Base-by-base conservation (phyloP, 2,888 invertebrate genomes). In the Abscondita cerata region DNA sequence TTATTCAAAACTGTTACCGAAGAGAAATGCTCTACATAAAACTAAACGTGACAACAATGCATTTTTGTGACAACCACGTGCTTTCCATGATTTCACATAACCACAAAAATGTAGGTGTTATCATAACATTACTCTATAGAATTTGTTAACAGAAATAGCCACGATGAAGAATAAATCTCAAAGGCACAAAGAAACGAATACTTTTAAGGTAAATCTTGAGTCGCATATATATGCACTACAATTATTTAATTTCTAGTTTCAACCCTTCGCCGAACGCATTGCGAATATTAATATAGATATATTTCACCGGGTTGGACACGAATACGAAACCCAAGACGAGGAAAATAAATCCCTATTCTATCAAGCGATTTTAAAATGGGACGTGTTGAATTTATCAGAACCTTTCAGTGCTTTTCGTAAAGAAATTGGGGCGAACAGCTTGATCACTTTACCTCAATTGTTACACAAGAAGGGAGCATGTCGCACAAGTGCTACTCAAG, bases 311-410 rank as follows among this genome's bases (percentile, higher is more conserved):
- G 89, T 96, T 51, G 87, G 87, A 20, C 92, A 93, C 79, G 86
- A 85, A 67, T 89, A 94, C 77, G 87, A 91, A 71, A 75, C 81
- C 56, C 85, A 87, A 67, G 83, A 88, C 5, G 89, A 89, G 68
- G 89, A 89, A 53, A 82, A 85, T 52, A 88, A 89, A 73, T 93
- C 95, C 0, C 89, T 89, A 76, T 96, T 98, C 78, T 85, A 88
- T 71, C 87, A 93, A 77, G 87, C 93, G 0, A 78, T 96, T 16
- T 87, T 89, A 66, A 96, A 96, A 84, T 98, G 96, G 96, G 87
- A 88, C 74, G 91, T 90, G 1, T 84, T 96, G 16, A 96, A 97
- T 81, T 84, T 94, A 65, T 92, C 95, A 0, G 88, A 93, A 70
- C 89, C 91, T 74, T 96, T 90, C 78, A 86, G 87, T 47, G 84